These are phyloP conservation scores for Leptopilina drosophilae DNA, from an alignment of 2,888 invertebrate genomes.

Conservation along the genomic window DNA sequence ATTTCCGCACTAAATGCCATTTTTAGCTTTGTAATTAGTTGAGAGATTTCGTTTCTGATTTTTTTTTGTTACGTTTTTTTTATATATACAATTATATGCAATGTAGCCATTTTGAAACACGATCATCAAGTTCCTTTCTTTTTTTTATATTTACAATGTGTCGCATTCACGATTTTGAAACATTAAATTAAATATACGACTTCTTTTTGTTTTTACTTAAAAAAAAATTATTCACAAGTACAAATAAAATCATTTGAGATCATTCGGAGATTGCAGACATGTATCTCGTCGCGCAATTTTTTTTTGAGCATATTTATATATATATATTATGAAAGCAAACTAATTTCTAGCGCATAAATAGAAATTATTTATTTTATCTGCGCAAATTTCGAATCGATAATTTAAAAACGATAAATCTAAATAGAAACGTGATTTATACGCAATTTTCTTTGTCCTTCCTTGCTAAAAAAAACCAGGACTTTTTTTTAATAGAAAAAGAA, in stretches of 20 bases:
- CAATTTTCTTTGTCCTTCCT: slow-evolving; percentile 36
- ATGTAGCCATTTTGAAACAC: slow-evolving; percentile 39
- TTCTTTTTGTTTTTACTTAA: slow-evolving; percentile 24
- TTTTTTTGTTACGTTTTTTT: background rate
- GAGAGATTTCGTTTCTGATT: slow-evolving; percentile 25
- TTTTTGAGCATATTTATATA: background rate
- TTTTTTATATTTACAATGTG: slow-evolving; percentile 35
- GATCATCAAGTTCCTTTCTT: slow-evolving; percentile 20
- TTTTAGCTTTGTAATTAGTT: slow-evolving; percentile 15
- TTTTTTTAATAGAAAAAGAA: background rate
- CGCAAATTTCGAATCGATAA: slow-evolving; percentile 2
- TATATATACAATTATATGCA: slow-evolving; percentile 39
- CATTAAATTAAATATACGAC: slow-evolving; percentile 29
- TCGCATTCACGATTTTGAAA: slow-evolving; percentile 28
- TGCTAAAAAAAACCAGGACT: slow-evolving; percentile 15
- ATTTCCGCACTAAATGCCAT: slow-evolving; percentile 29
- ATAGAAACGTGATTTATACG: slow-evolving; percentile 31
- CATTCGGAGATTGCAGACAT: slow-evolving; percentile 27
- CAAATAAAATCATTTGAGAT: slow-evolving; percentile 36
- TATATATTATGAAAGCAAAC: background rate
- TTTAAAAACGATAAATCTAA: slow-evolving; percentile 30
- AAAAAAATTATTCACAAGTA: slow-evolving; percentile 40
- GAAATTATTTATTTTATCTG: background rate
- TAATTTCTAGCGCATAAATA: slow-evolving; percentile 7
- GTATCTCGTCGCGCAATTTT: slow-evolving; percentile 1